These are phyloP conservation scores for Ptiloglossa arizonensis DNA, from an alignment of 1,140 invertebrate genomes.

Conservation along the genomic window DNA sequence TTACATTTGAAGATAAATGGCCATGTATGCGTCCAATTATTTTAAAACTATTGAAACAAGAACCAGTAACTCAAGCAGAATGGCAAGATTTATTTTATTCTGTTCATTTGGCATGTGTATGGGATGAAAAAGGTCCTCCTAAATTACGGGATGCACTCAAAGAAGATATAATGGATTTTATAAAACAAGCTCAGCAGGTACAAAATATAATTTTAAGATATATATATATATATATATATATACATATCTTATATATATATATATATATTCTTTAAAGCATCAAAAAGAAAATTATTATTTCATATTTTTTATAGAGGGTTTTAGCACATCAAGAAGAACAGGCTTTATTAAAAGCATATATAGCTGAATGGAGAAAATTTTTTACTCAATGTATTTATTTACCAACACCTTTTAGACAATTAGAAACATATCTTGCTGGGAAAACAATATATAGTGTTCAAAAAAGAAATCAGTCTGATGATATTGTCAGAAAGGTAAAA, in stretches of 20 bases:
- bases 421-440: slow-evolving; percentile 90
- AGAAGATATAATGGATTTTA: slow-evolving; percentile 97
- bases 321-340: slow-evolving; percentile 96
- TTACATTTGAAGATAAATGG: slow-evolving; percentile 97
- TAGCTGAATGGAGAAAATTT: slow-evolving; percentile 98
- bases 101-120: slow-evolving; percentile 96
- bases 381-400: slow-evolving; percentile 98
- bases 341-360: slow-evolving; percentile 96
- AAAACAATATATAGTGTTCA: slow-evolving; percentile 84
- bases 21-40: slow-evolving; percentile 96
- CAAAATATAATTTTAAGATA: slow-evolving; percentile 49
- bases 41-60: slow-evolving; percentile 95
- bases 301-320: slow-evolving; percentile 84
- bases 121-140: slow-evolving; percentile 96
- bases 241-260: no score
- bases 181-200: slow-evolving; percentile 94
- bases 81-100: slow-evolving; percentile 99
- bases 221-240: not conserved
- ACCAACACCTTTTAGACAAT: slow-evolving; percentile 96
- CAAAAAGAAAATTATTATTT: slow-evolving; percentile 5
- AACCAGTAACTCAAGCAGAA: slow-evolving; percentile 95
- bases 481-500: slow-evolving; percentile 91
- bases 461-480: slow-evolving; percentile 90
- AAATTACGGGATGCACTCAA: slow-evolving; percentile 94
- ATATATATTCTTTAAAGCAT: not conserved